Conservation (phyloP, 2,113 vertebrate genomes). For the Panthera tigris region DNA sequence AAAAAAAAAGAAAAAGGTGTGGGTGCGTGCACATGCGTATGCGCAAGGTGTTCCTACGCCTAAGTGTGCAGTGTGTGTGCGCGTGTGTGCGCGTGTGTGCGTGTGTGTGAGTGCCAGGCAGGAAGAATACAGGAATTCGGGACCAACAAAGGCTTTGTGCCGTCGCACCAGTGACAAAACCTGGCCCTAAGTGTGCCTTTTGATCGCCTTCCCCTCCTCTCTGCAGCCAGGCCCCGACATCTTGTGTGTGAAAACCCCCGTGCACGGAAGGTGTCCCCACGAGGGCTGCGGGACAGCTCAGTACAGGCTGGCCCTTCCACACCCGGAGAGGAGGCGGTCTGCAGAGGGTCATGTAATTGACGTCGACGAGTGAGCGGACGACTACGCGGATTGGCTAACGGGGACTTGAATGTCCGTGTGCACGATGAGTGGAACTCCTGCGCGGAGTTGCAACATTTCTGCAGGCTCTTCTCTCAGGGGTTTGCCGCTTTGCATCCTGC, state of each 20-base stretch:
- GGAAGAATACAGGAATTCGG: neutral
- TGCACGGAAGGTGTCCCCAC: fast-evolving
- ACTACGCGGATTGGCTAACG: neutral
- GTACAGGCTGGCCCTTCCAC: too few species aligned
- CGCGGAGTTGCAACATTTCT: neutral
- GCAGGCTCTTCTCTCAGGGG: neutral
- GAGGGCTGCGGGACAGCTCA: fast-evolving
- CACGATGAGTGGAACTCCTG: conserved; percentile 24
- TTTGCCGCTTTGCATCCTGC: neutral
- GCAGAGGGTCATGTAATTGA: fast-evolving
- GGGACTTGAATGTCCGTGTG: neutral
- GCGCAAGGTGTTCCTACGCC: neutral
- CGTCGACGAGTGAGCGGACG: fast-evolving
- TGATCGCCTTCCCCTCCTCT: conserved; percentile 61
- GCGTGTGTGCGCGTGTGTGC: neutral
- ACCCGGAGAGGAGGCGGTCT: neutral
- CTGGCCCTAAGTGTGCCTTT: neutral
- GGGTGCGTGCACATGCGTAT: neutral
- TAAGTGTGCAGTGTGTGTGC: neutral
- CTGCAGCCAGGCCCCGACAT: conserved; percentile 45
- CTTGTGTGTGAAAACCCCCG: fast-evolving
- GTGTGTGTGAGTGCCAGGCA: neutral
- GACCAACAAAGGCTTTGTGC: conserved; percentile 56
- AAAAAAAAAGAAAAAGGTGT: neutral
- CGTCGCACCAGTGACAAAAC: neutral